Evolutionary conservation across 2,888 invertebrate genomes (phyloP).

Genomic region (Dioctria rufipes): DNA sequence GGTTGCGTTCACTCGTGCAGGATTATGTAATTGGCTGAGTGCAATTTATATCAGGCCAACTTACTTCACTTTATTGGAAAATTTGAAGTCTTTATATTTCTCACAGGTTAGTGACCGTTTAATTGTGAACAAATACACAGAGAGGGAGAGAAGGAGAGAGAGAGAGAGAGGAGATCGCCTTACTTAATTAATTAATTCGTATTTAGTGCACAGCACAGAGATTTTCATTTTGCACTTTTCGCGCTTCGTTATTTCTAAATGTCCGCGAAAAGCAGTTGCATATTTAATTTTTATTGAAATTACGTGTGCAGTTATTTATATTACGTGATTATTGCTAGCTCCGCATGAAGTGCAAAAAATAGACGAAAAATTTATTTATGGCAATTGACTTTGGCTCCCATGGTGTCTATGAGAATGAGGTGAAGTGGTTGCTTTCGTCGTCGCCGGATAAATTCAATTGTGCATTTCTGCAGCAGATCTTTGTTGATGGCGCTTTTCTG

Average conservation of each 20-base stretch:
- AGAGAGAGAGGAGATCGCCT: neutral
- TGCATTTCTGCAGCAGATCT: no score
- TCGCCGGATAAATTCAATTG: no score
- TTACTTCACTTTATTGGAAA: slow-evolving; percentile 47
- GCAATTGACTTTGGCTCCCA: neutral
- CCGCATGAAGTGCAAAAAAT: neutral
- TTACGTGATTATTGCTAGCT: slow-evolving; percentile 15
- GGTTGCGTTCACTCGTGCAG: slow-evolving; percentile 38
- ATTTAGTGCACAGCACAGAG: slow-evolving; percentile 19
- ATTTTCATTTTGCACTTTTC: slow-evolving; percentile 24
- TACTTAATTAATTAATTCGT: neutral
- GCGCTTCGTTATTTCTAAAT: neutral
- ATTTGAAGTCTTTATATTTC: slow-evolving; percentile 35
- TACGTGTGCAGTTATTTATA: slow-evolving; percentile 47
- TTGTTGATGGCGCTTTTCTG: no score
- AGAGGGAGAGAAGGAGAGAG: no score
- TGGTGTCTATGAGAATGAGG: neutral
- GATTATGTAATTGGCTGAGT: slow-evolving; percentile 32
- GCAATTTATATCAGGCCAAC: slow-evolving; percentile 30
- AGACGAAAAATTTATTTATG: neutral
- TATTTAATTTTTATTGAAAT: slow-evolving; percentile 47
- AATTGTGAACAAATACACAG: slow-evolving; percentile 3
- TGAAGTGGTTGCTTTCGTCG: no score
- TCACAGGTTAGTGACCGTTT: slow-evolving; percentile 39
- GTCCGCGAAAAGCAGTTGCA: slow-evolving; percentile 5